Conservation (phyloP, 2,888 invertebrate genomes). For the Dynastes tityus region DNA sequence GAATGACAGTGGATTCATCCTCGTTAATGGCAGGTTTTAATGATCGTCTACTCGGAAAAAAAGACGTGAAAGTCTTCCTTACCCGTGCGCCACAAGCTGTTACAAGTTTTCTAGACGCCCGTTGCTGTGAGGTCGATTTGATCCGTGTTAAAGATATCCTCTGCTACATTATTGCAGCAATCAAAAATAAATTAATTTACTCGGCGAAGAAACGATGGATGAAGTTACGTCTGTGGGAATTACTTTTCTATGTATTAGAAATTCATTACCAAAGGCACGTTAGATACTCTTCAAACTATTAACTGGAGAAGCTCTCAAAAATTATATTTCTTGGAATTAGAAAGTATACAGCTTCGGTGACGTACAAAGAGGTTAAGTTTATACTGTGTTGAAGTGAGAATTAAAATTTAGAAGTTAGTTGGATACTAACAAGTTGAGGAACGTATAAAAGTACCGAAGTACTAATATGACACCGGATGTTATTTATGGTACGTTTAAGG, state of each 20-base stretch:
- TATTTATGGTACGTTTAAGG: no score
- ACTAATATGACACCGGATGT: no score
- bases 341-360: no score
- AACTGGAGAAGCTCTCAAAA: no score
- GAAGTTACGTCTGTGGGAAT: neutral
- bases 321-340: no score
- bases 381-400: no score
- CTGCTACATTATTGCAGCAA: slow-evolving; percentile 26
- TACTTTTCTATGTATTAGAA: neutral
- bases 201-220: slow-evolving; percentile 5
- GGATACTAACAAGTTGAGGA: no score
- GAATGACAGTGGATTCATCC: slow-evolving; percentile 41
- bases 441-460: no score
- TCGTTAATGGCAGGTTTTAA: slow-evolving; percentile 39
- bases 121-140: slow-evolving; percentile 20
- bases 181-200: slow-evolving; percentile 34
- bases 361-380: no score
- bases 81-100: neutral
- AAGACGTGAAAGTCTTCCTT: slow-evolving; percentile 26
- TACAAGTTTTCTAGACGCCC: neutral
- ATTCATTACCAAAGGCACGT: no score
- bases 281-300: no score
- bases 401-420: no score
- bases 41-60: slow-evolving; percentile 32
- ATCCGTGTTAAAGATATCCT: slow-evolving; percentile 30